Percentiles rank a stretch among this genome's conserved stretches.
Evolutionary conservation across 2,888 invertebrate genomes (phyloP).

Genomic region (Horisme vitalbata): DNA sequence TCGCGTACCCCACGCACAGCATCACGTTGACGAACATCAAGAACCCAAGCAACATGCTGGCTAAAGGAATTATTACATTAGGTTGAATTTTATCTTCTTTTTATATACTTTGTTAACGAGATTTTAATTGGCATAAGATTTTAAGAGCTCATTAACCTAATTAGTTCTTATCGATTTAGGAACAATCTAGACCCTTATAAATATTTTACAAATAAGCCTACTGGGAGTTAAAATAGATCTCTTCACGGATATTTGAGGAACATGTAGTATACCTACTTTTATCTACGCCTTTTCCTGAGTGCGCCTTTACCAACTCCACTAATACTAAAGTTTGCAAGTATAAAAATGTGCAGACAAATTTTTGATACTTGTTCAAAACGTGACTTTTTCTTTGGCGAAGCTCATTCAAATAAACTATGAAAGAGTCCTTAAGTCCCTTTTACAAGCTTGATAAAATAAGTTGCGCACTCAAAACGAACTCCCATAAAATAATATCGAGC

Average conservation of each 20-base stretch:
- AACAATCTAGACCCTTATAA: no score
- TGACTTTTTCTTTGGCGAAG: background rate
- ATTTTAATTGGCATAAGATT: slow-evolving; percentile 6
- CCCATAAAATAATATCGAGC: slow-evolving; percentile 48
- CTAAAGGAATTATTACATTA: background rate
- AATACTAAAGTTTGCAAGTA: no score
- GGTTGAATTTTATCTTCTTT: background rate
- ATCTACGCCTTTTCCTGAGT: no score
- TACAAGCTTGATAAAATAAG: slow-evolving; percentile 35
- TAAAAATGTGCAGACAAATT: no score
- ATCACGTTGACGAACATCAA: slow-evolving; percentile 5
- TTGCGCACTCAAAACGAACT: slow-evolving; percentile 39
- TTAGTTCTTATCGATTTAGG: no score
- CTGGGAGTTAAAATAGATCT: no score
- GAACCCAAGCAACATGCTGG: slow-evolving; percentile 9
- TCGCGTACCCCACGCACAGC: slow-evolving; percentile 1
- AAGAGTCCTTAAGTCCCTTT: slow-evolving; percentile 24
- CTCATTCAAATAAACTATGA: slow-evolving; percentile 17
- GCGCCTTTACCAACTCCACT: no score
- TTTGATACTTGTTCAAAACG: background rate
- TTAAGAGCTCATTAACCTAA: slow-evolving; percentile 2
- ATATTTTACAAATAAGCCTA: no score
- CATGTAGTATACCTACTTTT: no score
- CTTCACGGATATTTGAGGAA: no score
- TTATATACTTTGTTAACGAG: slow-evolving; percentile 13